Conservation (phyloP, 1,140 invertebrate genomes). For the Drosophila miranda region DNA sequence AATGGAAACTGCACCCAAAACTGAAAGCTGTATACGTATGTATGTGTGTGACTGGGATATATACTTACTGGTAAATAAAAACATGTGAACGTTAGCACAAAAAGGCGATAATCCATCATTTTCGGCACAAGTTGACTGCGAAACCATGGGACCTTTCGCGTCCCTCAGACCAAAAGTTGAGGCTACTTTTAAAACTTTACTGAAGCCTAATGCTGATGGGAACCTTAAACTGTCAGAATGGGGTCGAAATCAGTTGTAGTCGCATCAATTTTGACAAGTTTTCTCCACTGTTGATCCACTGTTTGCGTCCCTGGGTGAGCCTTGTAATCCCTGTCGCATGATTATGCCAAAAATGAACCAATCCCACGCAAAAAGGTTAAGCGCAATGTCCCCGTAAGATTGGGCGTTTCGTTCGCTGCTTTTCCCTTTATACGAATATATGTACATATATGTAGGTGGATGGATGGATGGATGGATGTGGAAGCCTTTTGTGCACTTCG, state of each 20-base stretch:
- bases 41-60: too few relatives aligned
- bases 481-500: conserved; percentile 12
- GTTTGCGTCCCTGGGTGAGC: conserved; percentile 29
- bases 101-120: conserved; percentile 70
- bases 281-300: conserved; percentile 8
- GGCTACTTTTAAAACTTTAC: not conserved
- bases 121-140: conserved; percentile 38
- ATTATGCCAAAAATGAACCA: conserved; percentile 51
- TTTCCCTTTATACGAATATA: not conserved
- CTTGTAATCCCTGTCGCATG: conserved; percentile 46
- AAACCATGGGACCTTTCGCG: conserved; percentile 15
- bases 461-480: too few relatives aligned
- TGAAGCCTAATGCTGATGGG: too few relatives aligned
- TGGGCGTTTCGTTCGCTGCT: not conserved
- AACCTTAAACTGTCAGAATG: not conserved
- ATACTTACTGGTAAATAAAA: conserved; percentile 41
- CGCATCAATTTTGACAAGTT: not conserved
- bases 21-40: not conserved
- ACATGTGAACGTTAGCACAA: conserved; percentile 40
- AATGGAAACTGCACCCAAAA: conserved; percentile 15
- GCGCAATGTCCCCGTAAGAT: conserved; percentile 28
- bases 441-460: not conserved
- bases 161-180: conserved; percentile 10
- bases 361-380: conserved; percentile 49
- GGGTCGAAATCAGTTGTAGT: not conserved